phyloP scores from a whole-genome alignment of 2,113 vertebrate genomes.

The Pteruthius melanotis region DNA sequence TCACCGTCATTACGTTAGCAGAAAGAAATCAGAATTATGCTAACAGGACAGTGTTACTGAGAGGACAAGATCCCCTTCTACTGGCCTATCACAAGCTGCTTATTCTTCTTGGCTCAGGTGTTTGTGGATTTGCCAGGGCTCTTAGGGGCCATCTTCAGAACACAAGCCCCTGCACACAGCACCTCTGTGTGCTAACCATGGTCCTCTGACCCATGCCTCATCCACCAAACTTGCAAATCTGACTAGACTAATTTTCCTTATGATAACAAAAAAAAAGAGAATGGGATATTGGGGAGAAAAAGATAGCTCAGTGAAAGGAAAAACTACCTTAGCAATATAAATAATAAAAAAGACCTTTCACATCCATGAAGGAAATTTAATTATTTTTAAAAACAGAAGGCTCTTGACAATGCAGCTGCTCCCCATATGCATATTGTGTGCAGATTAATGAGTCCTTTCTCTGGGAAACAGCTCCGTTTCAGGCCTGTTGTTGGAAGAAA shows the following conservation, averaged over 20 bases:
- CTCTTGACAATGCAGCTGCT: not conserved
- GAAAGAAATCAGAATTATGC: constrained; percentile 2
- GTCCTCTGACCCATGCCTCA: not conserved
- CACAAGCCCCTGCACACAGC: rapidly evolving
- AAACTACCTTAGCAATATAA: not conserved
- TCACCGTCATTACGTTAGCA: not conserved
- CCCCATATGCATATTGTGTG: not conserved
- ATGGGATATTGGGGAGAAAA: not conserved
- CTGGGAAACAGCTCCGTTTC: not conserved
- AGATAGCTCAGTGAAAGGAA: not conserved
- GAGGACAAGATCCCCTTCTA: not conserved
- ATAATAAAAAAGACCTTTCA: not conserved
- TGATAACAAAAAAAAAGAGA: not conserved
- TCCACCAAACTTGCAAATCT: not conserved
- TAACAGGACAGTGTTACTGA: not conserved
- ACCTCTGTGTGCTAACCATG: rapidly evolving
- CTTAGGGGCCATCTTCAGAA: not conserved
- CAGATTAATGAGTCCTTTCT: not conserved
- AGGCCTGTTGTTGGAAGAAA: not conserved
- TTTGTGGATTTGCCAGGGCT: not conserved
- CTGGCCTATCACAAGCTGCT: not conserved
- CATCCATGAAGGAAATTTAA: not conserved
- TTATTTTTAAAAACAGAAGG: not conserved
- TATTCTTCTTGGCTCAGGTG: not conserved
- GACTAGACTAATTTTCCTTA: not conserved